These are phyloP conservation scores for Furnarius figulus DNA, from an alignment of 2,113 vertebrate genomes.

Conservation along the genomic window DNA sequence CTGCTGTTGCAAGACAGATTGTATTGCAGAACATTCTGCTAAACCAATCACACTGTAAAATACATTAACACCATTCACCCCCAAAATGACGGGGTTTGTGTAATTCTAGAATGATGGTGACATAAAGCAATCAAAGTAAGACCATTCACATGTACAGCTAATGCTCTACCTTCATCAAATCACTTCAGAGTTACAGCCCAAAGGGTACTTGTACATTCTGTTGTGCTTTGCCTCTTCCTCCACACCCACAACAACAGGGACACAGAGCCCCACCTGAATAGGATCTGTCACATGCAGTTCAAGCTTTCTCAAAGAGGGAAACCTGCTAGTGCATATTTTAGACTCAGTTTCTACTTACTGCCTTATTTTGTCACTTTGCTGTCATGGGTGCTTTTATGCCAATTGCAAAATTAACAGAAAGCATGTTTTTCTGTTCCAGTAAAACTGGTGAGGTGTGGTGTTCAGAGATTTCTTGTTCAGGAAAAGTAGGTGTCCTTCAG, in stretches of 20 bases:
- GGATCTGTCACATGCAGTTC: not conserved
- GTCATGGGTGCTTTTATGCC: not conserved
- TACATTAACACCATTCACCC: conserved; percentile 56
- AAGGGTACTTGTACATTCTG: not conserved
- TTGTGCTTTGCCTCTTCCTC: not conserved
- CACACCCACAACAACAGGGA: accelerated
- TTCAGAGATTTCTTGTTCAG: not conserved
- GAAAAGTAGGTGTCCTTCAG: not conserved
- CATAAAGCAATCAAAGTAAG: conserved; percentile 43
- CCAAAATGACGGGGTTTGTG: not conserved
- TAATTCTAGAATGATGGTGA: conserved; percentile 11
- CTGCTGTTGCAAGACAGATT: not conserved
- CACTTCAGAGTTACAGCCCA: not conserved
- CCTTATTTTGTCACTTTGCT: not conserved
- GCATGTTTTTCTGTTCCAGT: not conserved
- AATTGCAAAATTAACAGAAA: not conserved
- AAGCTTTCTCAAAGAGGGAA: not conserved
- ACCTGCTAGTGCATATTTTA: not conserved
- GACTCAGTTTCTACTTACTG: not conserved
- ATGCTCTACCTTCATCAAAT: not conserved
- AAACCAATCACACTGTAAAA: conserved; percentile 74
- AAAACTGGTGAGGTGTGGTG: not conserved
- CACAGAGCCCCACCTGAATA: not conserved
- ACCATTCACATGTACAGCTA: not conserved
- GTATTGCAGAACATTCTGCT: conserved; percentile 26